Conservation (phyloP, 2,888 invertebrate species). For the Eupithecia insigniata region DNA sequence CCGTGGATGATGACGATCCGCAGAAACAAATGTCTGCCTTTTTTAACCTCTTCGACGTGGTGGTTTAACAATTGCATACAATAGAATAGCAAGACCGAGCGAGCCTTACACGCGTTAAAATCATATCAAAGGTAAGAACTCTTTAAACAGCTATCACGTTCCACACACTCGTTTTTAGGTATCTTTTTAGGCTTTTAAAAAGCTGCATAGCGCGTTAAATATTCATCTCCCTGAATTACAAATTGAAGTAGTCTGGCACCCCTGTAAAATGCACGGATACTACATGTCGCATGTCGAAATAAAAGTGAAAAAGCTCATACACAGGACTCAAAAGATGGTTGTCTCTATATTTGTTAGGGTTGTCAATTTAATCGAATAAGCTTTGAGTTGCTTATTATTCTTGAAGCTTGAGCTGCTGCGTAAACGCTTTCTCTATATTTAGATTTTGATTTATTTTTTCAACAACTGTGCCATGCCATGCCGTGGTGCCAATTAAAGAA, state of each 20-base stretch:
- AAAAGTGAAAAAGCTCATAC: constrained; percentile 38
- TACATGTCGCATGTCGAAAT: constrained; percentile 27
- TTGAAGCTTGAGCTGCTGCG: neutral
- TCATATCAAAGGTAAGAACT: neutral
- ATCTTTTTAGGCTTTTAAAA: neutral
- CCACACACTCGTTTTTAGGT: constrained; percentile 2
- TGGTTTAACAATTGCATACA: too few species aligned
- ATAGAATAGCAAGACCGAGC: too few species aligned
- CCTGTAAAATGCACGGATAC: constrained; percentile 38
- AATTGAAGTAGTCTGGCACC: constrained; percentile 37
- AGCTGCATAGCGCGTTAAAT: neutral
- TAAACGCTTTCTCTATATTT: neutral
- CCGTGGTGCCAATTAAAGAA: too few species aligned
- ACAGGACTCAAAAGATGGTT: constrained; percentile 37
- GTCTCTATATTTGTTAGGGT: constrained; percentile 21
- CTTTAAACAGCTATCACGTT: neutral
- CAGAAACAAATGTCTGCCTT: too few species aligned
- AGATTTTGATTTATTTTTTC: neutral
- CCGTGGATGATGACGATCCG: too few species aligned
- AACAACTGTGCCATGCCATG: neutral
- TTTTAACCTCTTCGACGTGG: too few species aligned
- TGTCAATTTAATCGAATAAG: constrained; percentile 5
- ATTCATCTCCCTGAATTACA: constrained; percentile 10
- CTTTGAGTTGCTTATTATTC: neutral
- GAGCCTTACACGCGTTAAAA: neutral